phyloP scores from a whole-genome alignment of 2,797 vertebrate genomes.

The Acanthornis magna region DNA sequence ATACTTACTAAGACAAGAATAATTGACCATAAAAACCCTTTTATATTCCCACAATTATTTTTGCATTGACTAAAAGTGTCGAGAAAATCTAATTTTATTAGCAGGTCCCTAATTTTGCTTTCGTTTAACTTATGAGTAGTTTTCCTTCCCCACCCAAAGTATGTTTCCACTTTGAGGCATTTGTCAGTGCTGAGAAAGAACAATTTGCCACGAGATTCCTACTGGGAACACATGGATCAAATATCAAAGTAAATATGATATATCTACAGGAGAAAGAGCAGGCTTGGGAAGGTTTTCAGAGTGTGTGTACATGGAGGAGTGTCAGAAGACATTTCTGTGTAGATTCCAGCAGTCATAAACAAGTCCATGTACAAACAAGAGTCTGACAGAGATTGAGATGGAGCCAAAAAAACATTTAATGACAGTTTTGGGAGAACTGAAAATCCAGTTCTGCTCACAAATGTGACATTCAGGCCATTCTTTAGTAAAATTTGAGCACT shows the following conservation, averaged over 20 bases:
- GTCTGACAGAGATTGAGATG: neutral
- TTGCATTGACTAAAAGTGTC: slow-evolving; percentile 82
- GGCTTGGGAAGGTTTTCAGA: slow-evolving; percentile 35
- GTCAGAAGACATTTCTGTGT: slow-evolving; percentile 49
- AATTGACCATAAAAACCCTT: slow-evolving; percentile 84
- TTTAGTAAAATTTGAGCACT: neutral
- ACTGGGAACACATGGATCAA: slow-evolving; percentile 54
- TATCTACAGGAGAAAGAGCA: neutral
- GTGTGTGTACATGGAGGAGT: neutral
- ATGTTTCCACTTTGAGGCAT: slow-evolving; percentile 64
- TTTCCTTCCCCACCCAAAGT: neutral
- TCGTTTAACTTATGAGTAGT: slow-evolving; percentile 64
- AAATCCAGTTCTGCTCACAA: neutral
- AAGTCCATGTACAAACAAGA: neutral
- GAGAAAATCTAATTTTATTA: slow-evolving; percentile 79
- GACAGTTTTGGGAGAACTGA: neutral
- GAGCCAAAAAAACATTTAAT: neutral
- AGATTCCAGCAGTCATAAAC: slow-evolving; percentile 44
- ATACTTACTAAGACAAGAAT: slow-evolving; percentile 82
- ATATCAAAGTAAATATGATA: slow-evolving; percentile 70
- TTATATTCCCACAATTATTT: slow-evolving; percentile 85
- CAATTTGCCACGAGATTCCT: slow-evolving; percentile 65
- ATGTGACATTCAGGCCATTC: neutral
- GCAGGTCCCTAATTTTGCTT: slow-evolving; percentile 73
- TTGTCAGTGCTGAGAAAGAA: slow-evolving; percentile 67